Percentiles rank a stretch among this genome's conserved stretches.
These are phyloP conservation scores for Watersipora subatra DNA, from an alignment of 1,140 invertebrate species.

Conservation along the genomic window DNA sequence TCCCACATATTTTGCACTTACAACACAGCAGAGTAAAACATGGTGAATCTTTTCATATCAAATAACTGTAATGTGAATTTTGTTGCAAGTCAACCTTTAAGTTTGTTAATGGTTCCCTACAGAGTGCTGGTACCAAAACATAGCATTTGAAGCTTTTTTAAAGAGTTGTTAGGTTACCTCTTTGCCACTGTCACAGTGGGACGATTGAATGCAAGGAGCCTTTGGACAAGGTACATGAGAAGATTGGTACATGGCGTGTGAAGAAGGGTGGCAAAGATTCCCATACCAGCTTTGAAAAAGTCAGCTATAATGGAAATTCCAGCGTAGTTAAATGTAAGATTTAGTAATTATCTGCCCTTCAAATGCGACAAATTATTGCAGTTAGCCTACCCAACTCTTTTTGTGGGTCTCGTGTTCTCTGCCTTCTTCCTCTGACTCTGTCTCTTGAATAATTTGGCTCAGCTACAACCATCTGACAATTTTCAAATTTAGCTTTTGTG, in stretches of 20 bases:
- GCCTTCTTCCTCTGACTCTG: neutral
- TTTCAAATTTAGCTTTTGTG: too few relatives aligned
- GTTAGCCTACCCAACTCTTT: neutral
- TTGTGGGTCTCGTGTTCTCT: neutral
- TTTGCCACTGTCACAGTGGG: slow-evolving; percentile 48
- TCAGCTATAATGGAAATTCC: slow-evolving; percentile 69
- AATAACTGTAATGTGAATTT: too few relatives aligned
- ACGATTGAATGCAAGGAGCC: slow-evolving; percentile 72
- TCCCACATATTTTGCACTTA: too few relatives aligned
- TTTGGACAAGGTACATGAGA: slow-evolving; percentile 82
- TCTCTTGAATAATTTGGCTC: neutral
- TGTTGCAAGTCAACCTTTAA: too few relatives aligned
- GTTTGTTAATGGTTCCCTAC: too few relatives aligned
- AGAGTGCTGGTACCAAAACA: too few relatives aligned
- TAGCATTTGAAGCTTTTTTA: too few relatives aligned
- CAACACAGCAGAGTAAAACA: too few relatives aligned
- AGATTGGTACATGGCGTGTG: slow-evolving; percentile 87
- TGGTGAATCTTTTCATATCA: too few relatives aligned
- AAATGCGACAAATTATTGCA: slow-evolving; percentile 2
- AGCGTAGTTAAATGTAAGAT: slow-evolving; percentile 77
- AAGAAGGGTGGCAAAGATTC: slow-evolving; percentile 74
- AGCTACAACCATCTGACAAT: too few relatives aligned
- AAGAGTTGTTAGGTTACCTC: too few relatives aligned
- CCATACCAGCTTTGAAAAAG: slow-evolving; percentile 70
- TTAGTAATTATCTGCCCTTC: neutral